Percentiles rank a stretch among this genome's conserved stretches.
These are phyloP conservation scores for Camelus dromedarius DNA, from an alignment of 2,113 vertebrate species.

Conservation along the genomic window DNA sequence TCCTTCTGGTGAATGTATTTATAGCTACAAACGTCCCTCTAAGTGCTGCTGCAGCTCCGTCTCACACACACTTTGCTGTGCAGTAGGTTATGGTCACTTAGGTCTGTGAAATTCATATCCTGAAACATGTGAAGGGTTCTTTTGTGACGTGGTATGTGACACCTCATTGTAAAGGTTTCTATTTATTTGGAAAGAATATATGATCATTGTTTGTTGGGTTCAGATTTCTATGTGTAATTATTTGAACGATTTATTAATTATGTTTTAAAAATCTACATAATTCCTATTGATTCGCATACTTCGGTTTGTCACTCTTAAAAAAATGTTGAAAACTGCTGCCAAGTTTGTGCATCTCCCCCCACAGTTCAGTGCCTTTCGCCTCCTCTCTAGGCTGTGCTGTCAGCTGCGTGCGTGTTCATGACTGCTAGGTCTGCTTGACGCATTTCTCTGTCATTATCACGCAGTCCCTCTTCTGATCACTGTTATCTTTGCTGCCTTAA, in stretches of 20 bases:
- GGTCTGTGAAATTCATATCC: background rate
- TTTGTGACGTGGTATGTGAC: too few species aligned
- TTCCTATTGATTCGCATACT: background rate
- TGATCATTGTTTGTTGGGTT: background rate
- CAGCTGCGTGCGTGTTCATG: background rate
- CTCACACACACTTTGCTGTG: background rate
- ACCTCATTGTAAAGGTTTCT: background rate
- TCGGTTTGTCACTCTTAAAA: background rate
- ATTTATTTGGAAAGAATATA: background rate
- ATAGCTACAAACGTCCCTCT: too few species aligned
- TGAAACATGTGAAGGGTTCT: background rate
- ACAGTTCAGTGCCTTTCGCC: background rate
- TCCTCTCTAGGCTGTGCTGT: background rate
- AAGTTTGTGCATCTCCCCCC: too few species aligned
- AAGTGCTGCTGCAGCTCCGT: too few species aligned
- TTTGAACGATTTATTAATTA: background rate
- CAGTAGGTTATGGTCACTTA: too few species aligned
- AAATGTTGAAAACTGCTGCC: too few species aligned
- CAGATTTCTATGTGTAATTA: background rate
- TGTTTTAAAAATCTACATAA: background rate
- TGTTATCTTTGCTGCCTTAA: too few species aligned
- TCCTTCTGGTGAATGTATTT: background rate
- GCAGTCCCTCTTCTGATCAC: too few species aligned
- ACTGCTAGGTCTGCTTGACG: too few species aligned
- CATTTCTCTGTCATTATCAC: too few species aligned